Evolutionary conservation across 2,797 vertebrate genomes (phyloP).

Genomic region (Manis javanica): DNA sequence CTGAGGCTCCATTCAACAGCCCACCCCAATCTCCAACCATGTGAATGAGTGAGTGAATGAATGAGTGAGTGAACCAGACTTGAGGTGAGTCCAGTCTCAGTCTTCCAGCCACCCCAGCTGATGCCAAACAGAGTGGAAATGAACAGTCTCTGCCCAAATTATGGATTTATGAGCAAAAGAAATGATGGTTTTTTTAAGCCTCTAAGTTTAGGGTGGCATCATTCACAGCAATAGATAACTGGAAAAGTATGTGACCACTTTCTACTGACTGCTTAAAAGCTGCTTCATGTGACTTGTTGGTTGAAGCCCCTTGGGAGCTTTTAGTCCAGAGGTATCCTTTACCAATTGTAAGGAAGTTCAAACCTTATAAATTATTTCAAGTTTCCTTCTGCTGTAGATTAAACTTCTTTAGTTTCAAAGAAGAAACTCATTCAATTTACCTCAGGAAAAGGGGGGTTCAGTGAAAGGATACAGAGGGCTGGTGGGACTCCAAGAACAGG

Average conservation of each 20-base stretch:
- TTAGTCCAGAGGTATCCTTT: background rate
- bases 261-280: background rate
- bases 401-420: constrained; percentile 56
- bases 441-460: constrained; percentile 5
- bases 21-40: background rate
- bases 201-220: background rate
- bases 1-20: background rate
- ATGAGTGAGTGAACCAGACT: background rate
- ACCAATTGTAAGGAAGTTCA: constrained; percentile 9
- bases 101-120: background rate
- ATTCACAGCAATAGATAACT: background rate
- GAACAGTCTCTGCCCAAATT: background rate
- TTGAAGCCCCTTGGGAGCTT: background rate
- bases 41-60: background rate
- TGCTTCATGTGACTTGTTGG: background rate
- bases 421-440: background rate
- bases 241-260: background rate
- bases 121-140: background rate
- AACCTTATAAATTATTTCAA: constrained; percentile 5
- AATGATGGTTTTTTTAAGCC: background rate
- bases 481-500: background rate
- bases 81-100: background rate
- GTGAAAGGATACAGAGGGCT: background rate
- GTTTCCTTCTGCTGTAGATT: constrained; percentile 34
- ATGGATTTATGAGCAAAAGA: background rate